These are phyloP conservation scores for Pontoporia blainvillei DNA, from an alignment of 2,113 vertebrate species.

Conservation along the genomic window DNA sequence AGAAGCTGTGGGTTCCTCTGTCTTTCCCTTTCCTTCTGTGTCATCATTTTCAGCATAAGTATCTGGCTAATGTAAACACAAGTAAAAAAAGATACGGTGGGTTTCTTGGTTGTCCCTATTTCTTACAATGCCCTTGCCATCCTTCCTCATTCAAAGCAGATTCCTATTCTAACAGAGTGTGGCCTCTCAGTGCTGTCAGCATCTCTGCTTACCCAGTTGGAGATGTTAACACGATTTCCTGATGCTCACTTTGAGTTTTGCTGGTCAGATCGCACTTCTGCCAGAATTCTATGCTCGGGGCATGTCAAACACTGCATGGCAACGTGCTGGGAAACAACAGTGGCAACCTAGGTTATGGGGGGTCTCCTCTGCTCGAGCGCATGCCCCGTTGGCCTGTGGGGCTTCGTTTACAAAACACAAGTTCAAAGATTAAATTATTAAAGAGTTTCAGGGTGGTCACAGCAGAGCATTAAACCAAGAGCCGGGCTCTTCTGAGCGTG, in stretches of 20 bases:
- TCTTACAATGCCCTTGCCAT: not conserved
- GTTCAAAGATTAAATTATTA: not conserved
- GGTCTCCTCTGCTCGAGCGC: not conserved
- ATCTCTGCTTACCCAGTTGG: not conserved
- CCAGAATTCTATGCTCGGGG: not conserved
- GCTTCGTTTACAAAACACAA: not conserved
- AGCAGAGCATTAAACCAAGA: not conserved
- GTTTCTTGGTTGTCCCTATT: not conserved
- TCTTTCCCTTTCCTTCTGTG: not conserved
- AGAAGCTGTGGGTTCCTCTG: no score
- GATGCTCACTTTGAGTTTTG: not conserved
- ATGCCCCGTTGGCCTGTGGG: not conserved
- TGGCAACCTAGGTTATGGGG: not conserved
- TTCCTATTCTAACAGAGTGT: not conserved
- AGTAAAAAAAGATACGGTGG: not conserved
- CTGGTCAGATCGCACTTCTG: accelerated
- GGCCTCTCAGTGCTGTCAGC: accelerated
- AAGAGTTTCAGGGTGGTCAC: not conserved
- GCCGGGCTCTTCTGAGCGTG: not conserved
- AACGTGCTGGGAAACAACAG: not conserved
- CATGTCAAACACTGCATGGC: no score
- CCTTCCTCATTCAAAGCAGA: not conserved
- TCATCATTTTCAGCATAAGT: not conserved
- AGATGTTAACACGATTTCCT: accelerated
- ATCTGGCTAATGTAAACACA: not conserved